Evolutionary conservation across 2,888 invertebrate genomes (phyloP), one percentile per base, ranked within the genome.

Genomic region (Platycheirus rosarum): DNA sequence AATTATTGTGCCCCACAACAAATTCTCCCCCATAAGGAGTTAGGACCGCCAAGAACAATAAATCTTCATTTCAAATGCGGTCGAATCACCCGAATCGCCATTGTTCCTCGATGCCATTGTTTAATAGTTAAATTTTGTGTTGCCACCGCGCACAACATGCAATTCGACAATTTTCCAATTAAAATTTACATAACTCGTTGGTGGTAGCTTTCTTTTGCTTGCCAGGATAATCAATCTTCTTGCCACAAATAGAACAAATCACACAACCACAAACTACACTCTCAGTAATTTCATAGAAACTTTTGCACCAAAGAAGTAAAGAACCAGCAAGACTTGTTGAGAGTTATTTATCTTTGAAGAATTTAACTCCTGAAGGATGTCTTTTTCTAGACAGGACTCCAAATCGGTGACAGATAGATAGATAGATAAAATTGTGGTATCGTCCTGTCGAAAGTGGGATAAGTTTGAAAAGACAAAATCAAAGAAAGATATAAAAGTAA

Each of bases 171-270:
- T 66, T 60, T 57, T 57, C 29, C 66, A 66, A 49, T 66, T 57
- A 62, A 60, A 60, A 60, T 60, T 44, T 53, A 44, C 60, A 49
- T 35, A 57, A 60, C 60, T 60, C 14, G 13, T 26, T 29, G 44
- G 55, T 69, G 40, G 42, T 49, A 20, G 57, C 48, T 42, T 51
- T 35, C 13, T 26, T 51, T 13, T 51, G n/a, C 8, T 16, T 51
- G 11, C 13, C 35, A 20, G 63, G 20, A 69, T 79, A 74, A 79
- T 74, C 79, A 79, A 79, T 79, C 75, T 75, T 75, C n/a, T 29
- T 48, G 40, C 69, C 79, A 57, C 48, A 75, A 79, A 79, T 79
- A 63, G 69, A 75, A 69, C 69, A 78, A 74, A 78, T 74, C 63
- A 53, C 68, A 68, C 62, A 53, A 32, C 68, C 66, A 51, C 57